Base-by-base conservation (phyloP, 2,113 vertebrate species). In the Otis tarda region DNA sequence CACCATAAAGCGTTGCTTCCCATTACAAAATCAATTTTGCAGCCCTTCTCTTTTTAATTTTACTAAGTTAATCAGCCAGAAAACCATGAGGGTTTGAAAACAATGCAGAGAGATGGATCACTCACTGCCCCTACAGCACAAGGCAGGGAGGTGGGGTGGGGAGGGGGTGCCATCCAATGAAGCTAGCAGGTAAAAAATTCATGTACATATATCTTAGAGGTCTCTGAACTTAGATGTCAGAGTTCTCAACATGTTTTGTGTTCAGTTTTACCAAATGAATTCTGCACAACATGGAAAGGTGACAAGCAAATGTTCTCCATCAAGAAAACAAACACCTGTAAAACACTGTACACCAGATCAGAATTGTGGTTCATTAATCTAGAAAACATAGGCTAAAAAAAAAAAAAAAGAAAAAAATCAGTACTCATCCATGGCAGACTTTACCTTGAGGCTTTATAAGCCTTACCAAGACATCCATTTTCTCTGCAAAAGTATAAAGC, bases 111-210 rank as follows among this genome's bases (percentile, higher is more conserved):
- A 61, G 17, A 31, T 33, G 35, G 52, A 71, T 50, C 59, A 71
- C 10, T 64, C 1, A 0, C 23, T 83, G 37, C 24, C 27, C 20
- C 31, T 55, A 57, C 7, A 63, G 7, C 27, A 59, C 22, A 41
- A 47, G 20, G 18, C 0, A 1, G n/a, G 39, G 8, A 0, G 41
- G 41, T 16, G 41, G 41, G 41, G 41, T 14, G 41, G 41, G 41
- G 41, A 0, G 24, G 8, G 3, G 10, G 1, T 43, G 10, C 41
- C 31, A 81, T 70, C 35, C 74, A 37, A 5, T 9, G 28, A 75
- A 91, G 43, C 11, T 22, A 64, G 11, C 6, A 68, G 39, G 25
- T 47, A 33, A 68, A 93, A 76, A 14, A 57, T 65, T 49, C 4
- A 37, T 7, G n/a, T 4, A 17, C 4, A 2, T 1, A 0, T 56